Percentiles rank a stretch among this genome's conserved stretches.
phyloP scores from a whole-genome alignment of 2,113 vertebrate species.

The Nematolebias whitei region DNA sequence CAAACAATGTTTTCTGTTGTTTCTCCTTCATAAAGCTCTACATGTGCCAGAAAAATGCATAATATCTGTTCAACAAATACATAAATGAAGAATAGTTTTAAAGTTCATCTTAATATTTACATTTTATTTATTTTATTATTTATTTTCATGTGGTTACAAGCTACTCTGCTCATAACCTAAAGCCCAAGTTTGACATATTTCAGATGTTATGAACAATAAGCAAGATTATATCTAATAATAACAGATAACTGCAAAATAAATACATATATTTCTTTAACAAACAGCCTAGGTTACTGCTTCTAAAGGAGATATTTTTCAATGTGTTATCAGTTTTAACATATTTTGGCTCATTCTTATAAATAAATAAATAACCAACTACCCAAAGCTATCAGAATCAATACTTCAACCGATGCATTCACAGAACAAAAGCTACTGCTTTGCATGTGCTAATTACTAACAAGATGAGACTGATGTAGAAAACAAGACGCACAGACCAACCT shows the following conservation, averaged over 20 bases:
- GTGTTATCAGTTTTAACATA: not conserved
- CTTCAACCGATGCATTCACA: constrained; percentile 9
- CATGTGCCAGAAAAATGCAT: no score
- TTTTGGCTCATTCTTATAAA: not conserved
- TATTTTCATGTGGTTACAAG: no score
- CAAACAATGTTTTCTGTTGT: no score
- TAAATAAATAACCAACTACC: not conserved
- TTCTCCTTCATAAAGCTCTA: no score
- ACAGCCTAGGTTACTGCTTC: not conserved
- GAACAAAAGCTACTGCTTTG: not conserved
- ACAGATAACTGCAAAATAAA: not conserved
- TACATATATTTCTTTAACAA: not conserved
- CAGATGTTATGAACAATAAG: not conserved
- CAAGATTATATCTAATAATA: not conserved
- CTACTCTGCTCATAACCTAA: no score
- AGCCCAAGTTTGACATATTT: not conserved
- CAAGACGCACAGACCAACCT: constrained; percentile 23
- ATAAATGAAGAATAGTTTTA: no score
- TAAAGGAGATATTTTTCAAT: not conserved
- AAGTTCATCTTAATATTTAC: no score
- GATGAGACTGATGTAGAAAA: constrained; percentile 32
- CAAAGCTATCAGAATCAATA: not conserved
- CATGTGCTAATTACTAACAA: constrained; percentile 39
- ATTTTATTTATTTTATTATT: no score
- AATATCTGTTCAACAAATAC: no score